These are phyloP conservation scores for Musca domestica DNA, from an alignment of 1,140 invertebrate species.

Conservation along the genomic window DNA sequence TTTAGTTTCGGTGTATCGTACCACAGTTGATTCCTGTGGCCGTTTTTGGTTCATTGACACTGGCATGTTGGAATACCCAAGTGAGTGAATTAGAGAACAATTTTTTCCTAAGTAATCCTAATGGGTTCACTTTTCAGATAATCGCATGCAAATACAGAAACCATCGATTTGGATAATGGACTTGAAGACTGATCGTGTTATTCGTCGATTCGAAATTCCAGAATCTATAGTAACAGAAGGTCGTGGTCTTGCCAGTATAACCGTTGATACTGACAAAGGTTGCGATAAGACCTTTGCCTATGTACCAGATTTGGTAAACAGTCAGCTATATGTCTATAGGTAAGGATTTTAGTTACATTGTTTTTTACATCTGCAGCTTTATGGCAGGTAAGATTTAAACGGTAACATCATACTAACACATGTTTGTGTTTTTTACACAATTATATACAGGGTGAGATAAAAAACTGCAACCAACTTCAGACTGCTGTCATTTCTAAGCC, in stretches of 20 bases:
- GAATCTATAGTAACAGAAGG: slow-evolving; percentile 43
- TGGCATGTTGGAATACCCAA: slow-evolving; percentile 56
- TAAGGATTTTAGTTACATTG: slow-evolving; percentile 25
- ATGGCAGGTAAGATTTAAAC: too few species aligned
- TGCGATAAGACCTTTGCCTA: slow-evolving; percentile 71
- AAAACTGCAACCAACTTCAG: too few species aligned
- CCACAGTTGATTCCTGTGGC: slow-evolving; percentile 65
- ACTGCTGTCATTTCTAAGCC: too few species aligned
- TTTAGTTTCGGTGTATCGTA: slow-evolving; percentile 66
- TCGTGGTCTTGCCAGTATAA: slow-evolving; percentile 63
- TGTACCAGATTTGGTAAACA: slow-evolving; percentile 67
- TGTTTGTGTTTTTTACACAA: too few species aligned
- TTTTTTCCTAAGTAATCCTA: slow-evolving; percentile 7
- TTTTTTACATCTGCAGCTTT: too few species aligned
- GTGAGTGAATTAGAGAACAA: slow-evolving; percentile 24
- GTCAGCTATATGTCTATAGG: slow-evolving; percentile 68
- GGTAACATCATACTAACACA: too few species aligned
- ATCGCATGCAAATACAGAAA: slow-evolving; percentile 58
- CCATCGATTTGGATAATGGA: slow-evolving; percentile 68
- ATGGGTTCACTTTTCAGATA: slow-evolving; percentile 52
- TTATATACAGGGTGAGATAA: too few species aligned
- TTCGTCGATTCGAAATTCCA: slow-evolving; percentile 46
- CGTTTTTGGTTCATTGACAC: slow-evolving; percentile 75
- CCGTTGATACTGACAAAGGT: slow-evolving; percentile 61
- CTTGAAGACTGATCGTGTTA: slow-evolving; percentile 57